Evolutionary conservation across 2,797 vertebrate genomes (phyloP).

Genomic region (Sebastes umbrosus): DNA sequence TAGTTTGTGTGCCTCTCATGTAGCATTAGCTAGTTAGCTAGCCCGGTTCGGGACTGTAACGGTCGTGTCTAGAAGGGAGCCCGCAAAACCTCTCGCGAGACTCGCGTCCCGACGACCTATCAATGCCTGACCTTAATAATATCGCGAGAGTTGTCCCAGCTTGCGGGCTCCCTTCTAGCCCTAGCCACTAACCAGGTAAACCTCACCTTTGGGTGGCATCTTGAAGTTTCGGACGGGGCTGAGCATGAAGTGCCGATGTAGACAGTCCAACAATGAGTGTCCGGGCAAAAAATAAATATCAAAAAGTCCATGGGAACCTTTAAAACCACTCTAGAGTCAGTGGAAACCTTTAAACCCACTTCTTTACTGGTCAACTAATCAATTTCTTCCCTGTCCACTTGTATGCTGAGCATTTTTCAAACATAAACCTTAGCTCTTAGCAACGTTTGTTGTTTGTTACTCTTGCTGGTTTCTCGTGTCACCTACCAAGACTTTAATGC

Average conservation of each 20-base stretch:
- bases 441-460: neutral
- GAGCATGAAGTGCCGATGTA: neutral
- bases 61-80: no score
- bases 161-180: no score
- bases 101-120: fast-evolving
- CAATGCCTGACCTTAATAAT: no score
- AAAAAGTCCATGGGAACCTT: neutral
- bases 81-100: no score
- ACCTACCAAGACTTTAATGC: no score
- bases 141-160: no score
- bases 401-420: neutral
- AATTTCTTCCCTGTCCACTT: neutral
- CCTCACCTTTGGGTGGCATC: neutral
- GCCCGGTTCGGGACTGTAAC: neutral
- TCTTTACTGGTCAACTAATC: no score
- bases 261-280: neutral
- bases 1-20: neutral
- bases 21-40: neutral
- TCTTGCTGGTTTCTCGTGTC: no score
- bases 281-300: fast-evolving
- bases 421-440: neutral
- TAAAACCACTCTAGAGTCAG: neutral
- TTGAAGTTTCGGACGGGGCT: no score
- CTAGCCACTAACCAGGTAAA: neutral
- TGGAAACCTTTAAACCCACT: no score